These are phyloP conservation scores for Drosophila pachea DNA, from an alignment of 1,140 invertebrate genomes.

Conservation along the genomic window DNA sequence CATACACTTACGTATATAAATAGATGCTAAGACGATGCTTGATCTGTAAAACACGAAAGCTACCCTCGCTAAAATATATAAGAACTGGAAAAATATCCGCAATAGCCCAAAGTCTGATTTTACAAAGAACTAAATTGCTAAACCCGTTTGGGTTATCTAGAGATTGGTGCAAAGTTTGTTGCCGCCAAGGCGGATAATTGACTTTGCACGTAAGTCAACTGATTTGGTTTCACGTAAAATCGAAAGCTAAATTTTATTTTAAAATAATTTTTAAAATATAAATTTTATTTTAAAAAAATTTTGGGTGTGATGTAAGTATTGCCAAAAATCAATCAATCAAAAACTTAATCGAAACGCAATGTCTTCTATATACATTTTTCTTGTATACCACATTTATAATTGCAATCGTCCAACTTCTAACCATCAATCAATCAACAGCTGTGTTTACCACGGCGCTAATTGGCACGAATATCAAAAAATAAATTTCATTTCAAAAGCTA, in stretches of 20 bases:
- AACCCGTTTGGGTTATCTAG: not conserved
- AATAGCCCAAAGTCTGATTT: conserved; percentile 72
- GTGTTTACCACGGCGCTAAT: conserved; percentile 22
- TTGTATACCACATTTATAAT: conserved; percentile 44
- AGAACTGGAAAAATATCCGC: too few relatives aligned
- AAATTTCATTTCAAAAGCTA: conserved; percentile 10
- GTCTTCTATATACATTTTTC: conserved; percentile 62
- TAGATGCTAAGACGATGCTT: conserved; percentile 39
- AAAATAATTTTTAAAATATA: conserved; percentile 79
- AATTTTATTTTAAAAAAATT: conserved; percentile 79
- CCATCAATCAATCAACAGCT: conserved; percentile 11
- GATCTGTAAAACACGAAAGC: conserved; percentile 32
- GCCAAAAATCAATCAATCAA: conserved; percentile 47
- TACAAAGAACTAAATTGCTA: conserved; percentile 70
- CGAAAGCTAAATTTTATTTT: conserved; percentile 79
- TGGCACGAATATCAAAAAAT: conserved; percentile 19
- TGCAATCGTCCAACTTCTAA: conserved; percentile 19
- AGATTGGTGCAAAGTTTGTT: conserved; percentile 35
- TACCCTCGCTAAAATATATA: conserved; percentile 16
- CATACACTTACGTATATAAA: conserved; percentile 14
- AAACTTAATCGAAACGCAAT: conserved; percentile 42
- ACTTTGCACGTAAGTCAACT: conserved; percentile 31
- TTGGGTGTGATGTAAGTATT: conserved; percentile 79
- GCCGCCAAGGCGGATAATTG: not conserved
- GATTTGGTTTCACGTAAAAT: conserved; percentile 72